A percentile compares a stretch with the other conserved stretches of the same genome.
phyloP scores from a whole-genome alignment of 1,140 invertebrate genomes.

The Arctopsyche grandis region DNA sequence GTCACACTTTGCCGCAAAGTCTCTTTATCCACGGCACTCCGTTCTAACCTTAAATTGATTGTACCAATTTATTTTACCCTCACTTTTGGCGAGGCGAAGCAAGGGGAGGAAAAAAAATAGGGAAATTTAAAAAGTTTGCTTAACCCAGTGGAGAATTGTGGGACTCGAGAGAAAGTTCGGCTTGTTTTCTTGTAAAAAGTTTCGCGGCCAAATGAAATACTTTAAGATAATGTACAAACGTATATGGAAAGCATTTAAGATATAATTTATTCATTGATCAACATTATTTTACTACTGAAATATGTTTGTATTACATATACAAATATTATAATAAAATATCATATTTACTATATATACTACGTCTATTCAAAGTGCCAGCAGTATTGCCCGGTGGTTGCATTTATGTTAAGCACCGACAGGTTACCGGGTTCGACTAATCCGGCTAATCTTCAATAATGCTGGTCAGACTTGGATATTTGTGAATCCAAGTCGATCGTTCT shows the following conservation, averaged over 20 bases:
- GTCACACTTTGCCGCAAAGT: slow-evolving; percentile 42
- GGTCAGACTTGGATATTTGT: too few relatives aligned
- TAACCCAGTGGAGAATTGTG: slow-evolving; percentile 42
- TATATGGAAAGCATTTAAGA: not conserved
- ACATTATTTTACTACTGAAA: too few relatives aligned
- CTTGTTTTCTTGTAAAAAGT: slow-evolving; percentile 36
- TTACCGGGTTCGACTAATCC: too few relatives aligned
- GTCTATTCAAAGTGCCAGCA: too few relatives aligned
- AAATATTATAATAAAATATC: too few relatives aligned
- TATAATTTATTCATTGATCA: too few relatives aligned
- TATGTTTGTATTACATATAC: too few relatives aligned
- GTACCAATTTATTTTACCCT: slow-evolving; percentile 44
- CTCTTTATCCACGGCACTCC: slow-evolving; percentile 43
- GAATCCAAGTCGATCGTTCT: too few relatives aligned
- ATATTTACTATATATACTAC: too few relatives aligned
- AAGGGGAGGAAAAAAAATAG: slow-evolving; percentile 32
- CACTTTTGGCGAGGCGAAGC: slow-evolving; percentile 33
- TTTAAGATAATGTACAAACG: slow-evolving; percentile 21
- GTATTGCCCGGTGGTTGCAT: too few relatives aligned
- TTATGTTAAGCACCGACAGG: too few relatives aligned
- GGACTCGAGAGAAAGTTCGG: slow-evolving; percentile 30
- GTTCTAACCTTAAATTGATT: slow-evolving; percentile 46
- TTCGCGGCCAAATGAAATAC: slow-evolving; percentile 32
- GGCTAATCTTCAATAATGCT: too few relatives aligned
- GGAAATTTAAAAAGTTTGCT: slow-evolving; percentile 45